Evolutionary conservation across 2,888 invertebrate species (phyloP).

Genomic region (Acleris cristana): DNA sequence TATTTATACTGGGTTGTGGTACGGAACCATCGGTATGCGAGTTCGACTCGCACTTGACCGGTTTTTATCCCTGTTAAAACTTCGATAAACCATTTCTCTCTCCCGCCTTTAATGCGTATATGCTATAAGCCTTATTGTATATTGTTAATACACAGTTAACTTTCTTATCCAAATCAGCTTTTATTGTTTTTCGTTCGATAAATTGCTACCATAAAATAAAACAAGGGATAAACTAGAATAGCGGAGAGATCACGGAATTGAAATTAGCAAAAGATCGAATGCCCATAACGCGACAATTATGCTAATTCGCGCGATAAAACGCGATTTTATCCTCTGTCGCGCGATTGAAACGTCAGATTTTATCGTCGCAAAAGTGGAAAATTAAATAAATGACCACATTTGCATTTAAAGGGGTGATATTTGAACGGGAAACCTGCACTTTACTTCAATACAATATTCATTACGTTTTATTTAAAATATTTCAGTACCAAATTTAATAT

Average conservation of each 20-base stretch:
- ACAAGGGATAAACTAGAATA: slow-evolving; percentile 16
- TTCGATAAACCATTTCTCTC: no score
- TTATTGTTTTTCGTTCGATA: not conserved
- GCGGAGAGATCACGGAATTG: slow-evolving; percentile 33
- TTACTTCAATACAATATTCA: slow-evolving; percentile 12
- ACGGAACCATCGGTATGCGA: no score
- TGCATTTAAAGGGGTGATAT: slow-evolving; percentile 61
- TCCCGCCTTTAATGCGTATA: no score
- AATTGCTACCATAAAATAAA: slow-evolving; percentile 21
- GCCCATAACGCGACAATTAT: slow-evolving; percentile 60
- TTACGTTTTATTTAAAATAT: not conserved
- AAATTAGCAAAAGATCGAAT: slow-evolving; percentile 48
- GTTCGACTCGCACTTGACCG: no score
- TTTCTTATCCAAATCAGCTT: no score
- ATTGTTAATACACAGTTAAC: no score
- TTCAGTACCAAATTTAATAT: no score
- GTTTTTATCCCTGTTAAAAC: no score
- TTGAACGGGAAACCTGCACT: slow-evolving; percentile 21
- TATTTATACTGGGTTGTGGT: no score
- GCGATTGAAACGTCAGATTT: slow-evolving; percentile 68
- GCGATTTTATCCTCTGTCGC: slow-evolving; percentile 61
- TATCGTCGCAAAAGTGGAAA: slow-evolving; percentile 64
- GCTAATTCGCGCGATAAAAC: slow-evolving; percentile 67
- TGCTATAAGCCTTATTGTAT: no score
- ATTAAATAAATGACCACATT: slow-evolving; percentile 71